Evolutionary conservation across 2,888 invertebrate species (phyloP), one percentile per base, ranked within the genome.

Genomic region (Nyleta sp.): DNA sequence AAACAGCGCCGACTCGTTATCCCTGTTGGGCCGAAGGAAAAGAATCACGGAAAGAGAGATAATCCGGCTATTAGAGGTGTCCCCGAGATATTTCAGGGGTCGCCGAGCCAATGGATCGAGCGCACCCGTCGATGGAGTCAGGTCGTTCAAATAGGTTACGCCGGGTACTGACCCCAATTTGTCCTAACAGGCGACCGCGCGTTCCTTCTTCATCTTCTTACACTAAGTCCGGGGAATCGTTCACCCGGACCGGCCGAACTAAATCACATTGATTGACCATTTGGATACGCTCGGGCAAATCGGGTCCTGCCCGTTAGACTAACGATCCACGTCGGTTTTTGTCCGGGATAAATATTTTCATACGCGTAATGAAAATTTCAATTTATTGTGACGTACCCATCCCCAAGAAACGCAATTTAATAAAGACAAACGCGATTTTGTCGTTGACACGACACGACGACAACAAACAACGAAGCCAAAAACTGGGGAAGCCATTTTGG

Each of bases 21-120:
- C 85, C 85, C 86, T 84, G 84, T 86, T 84, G 83, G 83, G 52
- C 46, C 60, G 76, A 65, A 80, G 80, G 81, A 83, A 42, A 83
- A 83, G 84, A 86, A 84, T 84, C 82, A 84, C 81, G 76, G 74
- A 78, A 80, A 85, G 83, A 83, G 84, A 86, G 89, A 90, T 90
- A 90, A 90, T 90, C 90, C 86, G 86, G 87, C 90, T 89, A 90
- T 90, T 90, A 90, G 90, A 89, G 87, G 86, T 87, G 89, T 88
- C 87, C 89, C 89, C 87, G 81, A 86, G 90, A 87, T 89, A 88
- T 84, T 84, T 79, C 80, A 81, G 79, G 86, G 88, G 88, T 87
- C 86, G 83, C 65, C 68, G 50, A 75, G 80, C 83, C 85, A 87
- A 89, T 88, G 85, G 86, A 89, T 88, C 86, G 87, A 85, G 83